Conservation (phyloP, 2,113 vertebrate species). For the Macroglossus sobrinus region DNA sequence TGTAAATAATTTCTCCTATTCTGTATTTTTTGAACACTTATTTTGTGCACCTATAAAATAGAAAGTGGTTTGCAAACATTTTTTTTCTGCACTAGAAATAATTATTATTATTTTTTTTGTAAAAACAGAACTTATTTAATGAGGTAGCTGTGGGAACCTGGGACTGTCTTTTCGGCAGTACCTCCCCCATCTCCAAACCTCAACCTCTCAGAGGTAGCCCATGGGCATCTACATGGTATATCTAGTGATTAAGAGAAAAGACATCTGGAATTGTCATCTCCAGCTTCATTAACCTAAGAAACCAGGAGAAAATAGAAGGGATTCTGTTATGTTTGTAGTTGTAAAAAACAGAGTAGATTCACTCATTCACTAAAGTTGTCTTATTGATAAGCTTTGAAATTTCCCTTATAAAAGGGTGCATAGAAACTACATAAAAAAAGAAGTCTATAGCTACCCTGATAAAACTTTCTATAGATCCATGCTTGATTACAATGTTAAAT, state of each 20-base stretch:
- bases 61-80: background rate
- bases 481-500: background rate
- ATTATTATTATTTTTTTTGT: background rate
- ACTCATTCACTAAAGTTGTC: background rate
- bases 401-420: background rate
- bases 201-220: background rate
- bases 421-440: background rate
- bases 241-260: background rate
- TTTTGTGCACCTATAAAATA: conserved; percentile 5
- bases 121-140: background rate
- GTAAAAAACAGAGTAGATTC: background rate
- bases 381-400: background rate
- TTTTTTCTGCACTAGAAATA: background rate
- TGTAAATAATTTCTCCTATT: background rate
- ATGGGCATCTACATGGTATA: background rate
- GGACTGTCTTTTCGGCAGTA: background rate
- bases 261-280: background rate
- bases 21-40: background rate
- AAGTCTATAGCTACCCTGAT: background rate
- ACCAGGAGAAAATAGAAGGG: background rate
- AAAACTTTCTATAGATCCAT: background rate
- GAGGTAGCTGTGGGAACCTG: background rate
- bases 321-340: background rate
- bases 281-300: background rate
- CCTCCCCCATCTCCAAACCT: background rate